These are phyloP conservation scores for Eurystomus gularis DNA, from an alignment of 2,113 vertebrate genomes.

Conservation along the genomic window DNA sequence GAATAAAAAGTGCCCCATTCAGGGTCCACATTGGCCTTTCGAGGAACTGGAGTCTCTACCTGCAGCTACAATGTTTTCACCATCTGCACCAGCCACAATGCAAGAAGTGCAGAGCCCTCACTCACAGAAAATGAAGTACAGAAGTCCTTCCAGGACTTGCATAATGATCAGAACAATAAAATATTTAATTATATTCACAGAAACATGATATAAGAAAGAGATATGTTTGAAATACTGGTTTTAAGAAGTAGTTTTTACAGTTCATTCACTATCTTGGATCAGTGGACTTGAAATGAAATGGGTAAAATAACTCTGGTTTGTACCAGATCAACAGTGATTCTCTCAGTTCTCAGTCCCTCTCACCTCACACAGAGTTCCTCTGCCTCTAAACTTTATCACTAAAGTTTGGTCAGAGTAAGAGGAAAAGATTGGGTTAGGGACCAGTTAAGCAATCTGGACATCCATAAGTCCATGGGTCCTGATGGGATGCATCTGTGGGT, in stretches of 20 bases:
- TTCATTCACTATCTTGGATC: not conserved
- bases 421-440: no score
- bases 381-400: no score
- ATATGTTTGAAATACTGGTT: conserved; percentile 14
- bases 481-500: no score
- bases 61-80: not conserved
- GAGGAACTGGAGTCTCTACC: not conserved
- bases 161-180: not conserved
- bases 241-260: not conserved
- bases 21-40: not conserved
- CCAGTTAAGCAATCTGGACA: no score
- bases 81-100: not conserved
- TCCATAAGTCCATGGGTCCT: no score
- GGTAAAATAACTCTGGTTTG: not conserved
- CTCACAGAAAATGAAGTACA: not conserved
- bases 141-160: not conserved
- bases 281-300: not conserved
- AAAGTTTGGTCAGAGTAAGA: no score
- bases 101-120: not conserved
- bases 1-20: not conserved
- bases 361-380: no score
- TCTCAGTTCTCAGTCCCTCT: not conserved
- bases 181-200: not conserved
- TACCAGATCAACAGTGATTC: not conserved
- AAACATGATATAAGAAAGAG: conserved; percentile 43